Conservation (phyloP, 1,140 invertebrate genomes). For the Sipha flava region DNA sequence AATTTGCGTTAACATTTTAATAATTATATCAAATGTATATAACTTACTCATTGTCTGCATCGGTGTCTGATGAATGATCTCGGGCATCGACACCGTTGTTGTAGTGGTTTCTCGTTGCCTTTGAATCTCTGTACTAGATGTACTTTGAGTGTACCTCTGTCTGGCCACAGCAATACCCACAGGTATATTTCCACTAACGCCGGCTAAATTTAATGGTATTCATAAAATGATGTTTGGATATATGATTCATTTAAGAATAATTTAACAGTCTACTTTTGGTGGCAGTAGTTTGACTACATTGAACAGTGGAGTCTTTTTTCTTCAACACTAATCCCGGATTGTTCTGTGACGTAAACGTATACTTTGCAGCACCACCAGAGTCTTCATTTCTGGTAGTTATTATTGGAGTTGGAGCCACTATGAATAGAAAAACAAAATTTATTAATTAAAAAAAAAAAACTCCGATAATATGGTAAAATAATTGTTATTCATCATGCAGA, state of each 20-base stretch:
- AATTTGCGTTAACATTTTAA: not conserved
- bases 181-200: constrained; percentile 49
- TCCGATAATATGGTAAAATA: too few relatives aligned
- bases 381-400: constrained; percentile 1
- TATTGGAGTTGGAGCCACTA: constrained; percentile 25
- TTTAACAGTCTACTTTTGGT: constrained; percentile 1
- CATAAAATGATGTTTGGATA: not conserved
- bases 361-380: not conserved
- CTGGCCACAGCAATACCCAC: constrained; percentile 78
- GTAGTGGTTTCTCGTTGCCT: not conserved
- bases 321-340: not conserved
- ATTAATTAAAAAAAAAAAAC: too few relatives aligned
- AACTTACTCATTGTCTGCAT: constrained; percentile 20
- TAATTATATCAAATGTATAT: not conserved
- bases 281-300: constrained; percentile 10
- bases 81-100: not conserved
- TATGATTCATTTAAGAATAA: not conserved
- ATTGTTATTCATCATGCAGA: too few relatives aligned
- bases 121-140: constrained; percentile 2
- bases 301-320: not conserved
- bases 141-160: constrained; percentile 48
- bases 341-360: not conserved
- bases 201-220: not conserved
- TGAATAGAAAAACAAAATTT: not conserved
- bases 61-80: not conserved